Evolutionary conservation across 2,797 vertebrate species (phyloP).

Genomic region (Sebastes nivosus): DNA sequence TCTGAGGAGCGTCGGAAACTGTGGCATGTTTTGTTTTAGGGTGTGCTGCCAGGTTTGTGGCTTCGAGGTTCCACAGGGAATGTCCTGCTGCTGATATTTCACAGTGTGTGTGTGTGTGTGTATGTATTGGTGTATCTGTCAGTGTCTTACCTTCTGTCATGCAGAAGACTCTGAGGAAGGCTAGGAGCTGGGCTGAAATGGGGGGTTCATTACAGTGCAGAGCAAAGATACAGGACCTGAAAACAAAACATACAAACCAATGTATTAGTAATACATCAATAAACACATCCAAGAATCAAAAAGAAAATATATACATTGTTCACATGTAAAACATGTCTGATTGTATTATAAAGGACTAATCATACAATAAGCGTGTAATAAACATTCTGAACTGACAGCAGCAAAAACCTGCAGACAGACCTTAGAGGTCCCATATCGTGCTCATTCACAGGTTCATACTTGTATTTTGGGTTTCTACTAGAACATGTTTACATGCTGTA

Average conservation of each 20-base stretch:
- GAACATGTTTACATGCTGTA: no score
- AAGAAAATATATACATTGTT: background rate
- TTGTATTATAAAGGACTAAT: background rate
- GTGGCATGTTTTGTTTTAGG: slow-evolving; percentile 1
- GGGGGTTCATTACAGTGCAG: slow-evolving; percentile 93
- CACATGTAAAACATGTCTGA: no score
- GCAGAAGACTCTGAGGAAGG: slow-evolving; percentile 97
- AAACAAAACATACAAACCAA: slow-evolving; percentile 1
- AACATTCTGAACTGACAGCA: background rate
- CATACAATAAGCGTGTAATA: background rate
- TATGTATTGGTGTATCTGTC: background rate
- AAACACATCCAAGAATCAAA: background rate
- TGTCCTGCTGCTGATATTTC: background rate
- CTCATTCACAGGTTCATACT: no score
- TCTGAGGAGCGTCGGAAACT: background rate
- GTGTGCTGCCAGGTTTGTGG: slow-evolving; percentile 11
- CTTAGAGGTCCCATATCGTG: no score
- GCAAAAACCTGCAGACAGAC: background rate
- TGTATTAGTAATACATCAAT: background rate
- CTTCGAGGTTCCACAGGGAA: background rate
- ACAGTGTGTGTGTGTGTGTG: background rate
- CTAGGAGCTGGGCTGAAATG: slow-evolving; percentile 94
- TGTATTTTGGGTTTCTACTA: no score
- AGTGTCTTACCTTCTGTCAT: slow-evolving; percentile 93
- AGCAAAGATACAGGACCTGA: slow-evolving; percentile 94